phyloP scores from a whole-genome alignment of 2,888 invertebrate species.

The Dioctria rufipes region DNA sequence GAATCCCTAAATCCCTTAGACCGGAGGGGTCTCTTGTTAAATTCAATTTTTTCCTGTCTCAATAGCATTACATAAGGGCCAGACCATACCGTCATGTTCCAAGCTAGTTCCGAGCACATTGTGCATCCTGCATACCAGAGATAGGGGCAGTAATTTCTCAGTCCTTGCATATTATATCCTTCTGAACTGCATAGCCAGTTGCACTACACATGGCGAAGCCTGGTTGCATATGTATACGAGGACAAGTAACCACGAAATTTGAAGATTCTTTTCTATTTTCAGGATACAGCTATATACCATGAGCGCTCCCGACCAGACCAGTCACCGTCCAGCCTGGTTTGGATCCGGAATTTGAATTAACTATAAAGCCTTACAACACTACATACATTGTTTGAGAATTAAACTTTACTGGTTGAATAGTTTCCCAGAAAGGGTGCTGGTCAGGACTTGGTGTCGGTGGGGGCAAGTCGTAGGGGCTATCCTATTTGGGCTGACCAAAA shows the following conservation, averaged over 20 bases:
- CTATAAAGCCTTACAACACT: slow-evolving; percentile 52
- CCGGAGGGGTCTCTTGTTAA: slow-evolving; percentile 41
- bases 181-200: slow-evolving; percentile 15
- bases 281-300: slow-evolving; percentile 31
- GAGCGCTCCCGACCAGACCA: neutral
- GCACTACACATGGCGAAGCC: slow-evolving; percentile 10
- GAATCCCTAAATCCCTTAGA: slow-evolving; percentile 50
- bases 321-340: slow-evolving; percentile 24
- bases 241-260: slow-evolving; percentile 53
- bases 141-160: slow-evolving; percentile 37
- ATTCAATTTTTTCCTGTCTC: slow-evolving; percentile 51
- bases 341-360: slow-evolving; percentile 54
- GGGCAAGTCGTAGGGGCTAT: neutral
- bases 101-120: neutral
- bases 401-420: slow-evolving; percentile 54
- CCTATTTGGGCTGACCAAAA: slow-evolving; percentile 43
- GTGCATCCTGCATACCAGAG: slow-evolving; percentile 44
- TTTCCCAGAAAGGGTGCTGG: slow-evolving; percentile 28
- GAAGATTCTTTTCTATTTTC: slow-evolving; percentile 43
- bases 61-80: slow-evolving; percentile 42
- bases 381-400: slow-evolving; percentile 51
- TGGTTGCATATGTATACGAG: neutral
- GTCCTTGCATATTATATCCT: slow-evolving; percentile 18
- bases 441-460: neutral
- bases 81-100: neutral